Base-by-base conservation (phyloP, 2,113 vertebrate genomes). In the Mobula hypostoma region DNA sequence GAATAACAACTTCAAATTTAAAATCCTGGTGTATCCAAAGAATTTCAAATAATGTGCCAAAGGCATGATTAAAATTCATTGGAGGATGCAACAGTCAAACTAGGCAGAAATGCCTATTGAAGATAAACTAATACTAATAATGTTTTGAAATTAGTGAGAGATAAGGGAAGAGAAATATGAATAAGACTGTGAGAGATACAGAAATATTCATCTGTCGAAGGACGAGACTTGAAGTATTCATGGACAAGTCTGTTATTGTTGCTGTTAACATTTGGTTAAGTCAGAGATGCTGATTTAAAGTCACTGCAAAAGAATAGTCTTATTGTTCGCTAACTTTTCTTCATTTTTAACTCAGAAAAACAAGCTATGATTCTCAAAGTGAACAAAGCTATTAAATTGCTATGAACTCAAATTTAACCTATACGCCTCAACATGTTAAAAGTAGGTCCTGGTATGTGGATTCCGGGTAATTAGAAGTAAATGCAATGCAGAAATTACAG, bases 81-180 rank as follows among this genome's bases (percentile, higher is more conserved):
- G 9, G 68, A 24, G n/a, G 36, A 21, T 74, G 68, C 68, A 72
- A 27, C 36, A 93, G 19, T 7, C 32, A 93, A 72, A 24, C 66
- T 27, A 2, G 1, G 68, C 90, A 93, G 36, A 93, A 93, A 74
- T 72, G 21, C 36, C 36, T 93, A 68, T 72, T 27, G 9, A 93
- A 93, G 68, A 72, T 93, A 93, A 74, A 93, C 66, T 93, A 93
- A 93, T 72, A 8, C 19, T 5, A 72, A 93, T 93, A 48, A 72
- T 40, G 19, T 27, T 48, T 93, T 74, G n/a, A 90, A 74, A 93
- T 74, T 93, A 74, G 85, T 66, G 85, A 32, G n/a, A 66, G 15
- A n/a, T 17, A 32, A 90, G 70, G 36, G 32, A 93, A 66, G 61
- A 63, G 24, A 27, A 63, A 14, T 29, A 56, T 29, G 68, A 70